Evolutionary conservation across 2,113 vertebrate species (phyloP).

Genomic region (Xerus inauris): DNA sequence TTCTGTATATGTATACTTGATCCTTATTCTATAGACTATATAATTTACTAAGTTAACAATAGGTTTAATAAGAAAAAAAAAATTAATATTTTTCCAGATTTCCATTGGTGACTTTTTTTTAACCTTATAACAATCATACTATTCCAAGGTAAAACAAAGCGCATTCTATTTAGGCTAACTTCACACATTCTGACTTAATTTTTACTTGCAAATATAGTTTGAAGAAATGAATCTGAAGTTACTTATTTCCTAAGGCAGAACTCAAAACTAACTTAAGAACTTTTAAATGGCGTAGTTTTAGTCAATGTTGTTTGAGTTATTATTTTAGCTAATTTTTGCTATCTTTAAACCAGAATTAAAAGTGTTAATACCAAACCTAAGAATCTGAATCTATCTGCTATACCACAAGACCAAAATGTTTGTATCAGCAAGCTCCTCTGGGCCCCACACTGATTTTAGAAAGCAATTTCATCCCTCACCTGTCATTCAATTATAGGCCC

Average conservation of each 20-base stretch:
- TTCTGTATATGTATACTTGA: background rate
- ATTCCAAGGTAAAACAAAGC: background rate
- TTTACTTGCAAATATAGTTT: background rate
- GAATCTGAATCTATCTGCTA: background rate
- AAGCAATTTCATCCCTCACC: background rate
- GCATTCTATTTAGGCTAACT: background rate
- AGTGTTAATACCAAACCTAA: background rate
- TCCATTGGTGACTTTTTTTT: slow-evolving; percentile 4
- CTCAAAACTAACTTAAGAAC: background rate
- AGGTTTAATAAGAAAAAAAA: background rate
- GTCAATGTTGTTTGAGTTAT: background rate
- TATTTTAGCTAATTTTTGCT: background rate
- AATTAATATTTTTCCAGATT: background rate
- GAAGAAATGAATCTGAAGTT: background rate
- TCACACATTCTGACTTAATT: background rate
- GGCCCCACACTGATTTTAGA: background rate
- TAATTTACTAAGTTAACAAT: background rate
- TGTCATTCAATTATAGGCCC: background rate
- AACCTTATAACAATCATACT: background rate
- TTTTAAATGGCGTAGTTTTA: background rate
- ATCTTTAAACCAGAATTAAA: slow-evolving; percentile 3
- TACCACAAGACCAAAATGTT: background rate
- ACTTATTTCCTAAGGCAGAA: background rate
- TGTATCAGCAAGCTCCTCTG: background rate
- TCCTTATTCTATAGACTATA: background rate